Conservation (phyloP, 2,113 vertebrate species). For the Solenodon paradoxus region DNA sequence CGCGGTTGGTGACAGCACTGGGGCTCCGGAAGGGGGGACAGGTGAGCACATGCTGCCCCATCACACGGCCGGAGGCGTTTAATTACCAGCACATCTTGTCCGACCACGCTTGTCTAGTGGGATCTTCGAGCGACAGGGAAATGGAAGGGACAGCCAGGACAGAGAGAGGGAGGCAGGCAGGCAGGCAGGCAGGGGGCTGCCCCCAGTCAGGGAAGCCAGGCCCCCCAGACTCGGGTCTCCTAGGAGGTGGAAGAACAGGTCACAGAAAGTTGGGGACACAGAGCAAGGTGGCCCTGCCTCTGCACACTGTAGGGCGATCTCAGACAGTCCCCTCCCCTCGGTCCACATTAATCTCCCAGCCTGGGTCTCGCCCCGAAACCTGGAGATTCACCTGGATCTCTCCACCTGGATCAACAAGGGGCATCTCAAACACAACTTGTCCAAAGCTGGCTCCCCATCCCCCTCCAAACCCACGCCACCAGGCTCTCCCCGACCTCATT, state of each 20-base stretch:
- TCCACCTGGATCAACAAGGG: not conserved
- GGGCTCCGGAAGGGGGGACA: not conserved
- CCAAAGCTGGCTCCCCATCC: not conserved
- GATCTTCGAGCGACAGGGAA: not conserved
- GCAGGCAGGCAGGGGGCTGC: not conserved
- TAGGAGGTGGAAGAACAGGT: rapidly evolving
- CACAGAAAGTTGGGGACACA: not conserved
- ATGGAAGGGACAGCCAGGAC: rapidly evolving
- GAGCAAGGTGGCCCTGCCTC: not conserved
- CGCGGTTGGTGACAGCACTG: no score
- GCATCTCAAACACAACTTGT: not conserved
- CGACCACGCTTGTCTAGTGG: not conserved
- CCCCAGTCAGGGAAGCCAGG: not conserved
- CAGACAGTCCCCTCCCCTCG: rapidly evolving
- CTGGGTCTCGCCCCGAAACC: not conserved
- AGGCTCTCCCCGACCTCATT: not conserved
- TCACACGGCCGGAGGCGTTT: not conserved
- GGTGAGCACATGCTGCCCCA: not conserved
- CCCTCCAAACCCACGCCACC: not conserved
- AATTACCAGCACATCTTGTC: not conserved
- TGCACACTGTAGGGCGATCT: rapidly evolving
- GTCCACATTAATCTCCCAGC: no score
- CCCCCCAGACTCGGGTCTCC: not conserved
- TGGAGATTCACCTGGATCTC: not conserved
- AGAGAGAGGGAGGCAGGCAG: not conserved